Base-by-base conservation (phyloP, 2,113 vertebrate species). In the Micronycteris hirsuta region DNA sequence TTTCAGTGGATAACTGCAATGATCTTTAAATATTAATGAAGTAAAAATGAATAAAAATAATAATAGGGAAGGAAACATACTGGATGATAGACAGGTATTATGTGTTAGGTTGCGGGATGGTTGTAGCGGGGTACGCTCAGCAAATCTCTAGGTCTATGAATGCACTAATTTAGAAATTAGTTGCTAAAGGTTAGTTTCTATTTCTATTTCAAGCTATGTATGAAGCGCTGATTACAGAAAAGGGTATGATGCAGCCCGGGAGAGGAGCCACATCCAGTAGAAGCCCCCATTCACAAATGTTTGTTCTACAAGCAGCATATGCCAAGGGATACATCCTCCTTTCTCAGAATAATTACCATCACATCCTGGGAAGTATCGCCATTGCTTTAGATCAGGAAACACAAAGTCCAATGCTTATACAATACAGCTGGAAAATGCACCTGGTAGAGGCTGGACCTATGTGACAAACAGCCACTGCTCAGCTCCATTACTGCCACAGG, bases 1-100 rank as follows among this genome's bases (percentile, higher is more conserved):
- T 98, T 94, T 95, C 78, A 52, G 17, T 84, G 94, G 96, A 95
- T 95, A 93, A 94, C 58, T 91, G 36, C 80, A 89, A 49, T 93
- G 80, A 70, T 95, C 77, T 89, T 97, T 95, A 97, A 97, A 96
- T 95, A 97, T 97, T 94, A 95, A 96, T 89, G 77, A 97, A 67
- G 56, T 70, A 67, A 94, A 91, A 93, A 95, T 89, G 85, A 97
- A 90, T 93, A 96, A 43, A 81, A 90, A 85, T 77, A 80, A 91
- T 92, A 92, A 78, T 41, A 93, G 76, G 84, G 33, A 86, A 93
- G 71, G 78, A 52, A 68, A 24, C 49, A 68, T 31, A 22, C 41
- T 88, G 65, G 38, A 86, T 68, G 38, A 82, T 36, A 73, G 36
- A 16, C 71, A 84, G 58, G 85, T 88, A 74, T 96, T 86, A 41